Base-by-base conservation (phyloP, 2,888 invertebrate genomes). In the Cerastis rubricosa region DNA sequence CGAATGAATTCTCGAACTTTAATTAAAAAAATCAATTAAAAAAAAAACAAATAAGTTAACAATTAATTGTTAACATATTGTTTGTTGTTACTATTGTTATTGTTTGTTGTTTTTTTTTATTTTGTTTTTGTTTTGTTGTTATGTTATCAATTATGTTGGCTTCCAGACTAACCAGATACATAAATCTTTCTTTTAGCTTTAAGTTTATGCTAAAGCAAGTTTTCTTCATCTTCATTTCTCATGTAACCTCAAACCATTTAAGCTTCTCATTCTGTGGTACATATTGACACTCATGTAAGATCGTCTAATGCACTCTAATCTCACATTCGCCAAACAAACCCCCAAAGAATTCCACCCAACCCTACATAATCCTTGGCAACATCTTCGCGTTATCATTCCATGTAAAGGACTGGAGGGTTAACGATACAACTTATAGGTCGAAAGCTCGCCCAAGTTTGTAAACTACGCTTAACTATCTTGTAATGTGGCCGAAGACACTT, bases 361-460 rank as follows among this genome's bases (percentile, higher is more conserved):
- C 61, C 65, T 12, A 64, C 51, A 29, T 76, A 83, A 83, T 71
- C 76, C 75, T 77, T 76, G 66, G 83, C 83, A 87, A 87, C 82
- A 79, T 74, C 73, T 82, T 67, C 51, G 43, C 68, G 71, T 84
- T 84, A 86, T 87, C 88, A 87, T 87, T 89, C 74, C 84, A 80
- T 88, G 88, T 86, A 71, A 86, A 89, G 86, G 82, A 80, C 85
- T 83, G 85, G 80, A 78, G 90, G 91, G 92, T 92, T 92, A 93
- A 93, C 91, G 91, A 91, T 91, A 88, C 91, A 92, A 93, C 90
- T 92, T 93, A 90, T 88, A 90, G 90, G 91, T 90, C 88, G 87
- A 90, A 92, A 90, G 87, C 89, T 86, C 85, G 80, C 83, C 71
- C 80, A 86, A 88, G 85, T 88, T 88, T 86, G 83, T 81, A 65